Conservation (phyloP, 2,113 vertebrate species). For the Carassius auratus region DNA sequence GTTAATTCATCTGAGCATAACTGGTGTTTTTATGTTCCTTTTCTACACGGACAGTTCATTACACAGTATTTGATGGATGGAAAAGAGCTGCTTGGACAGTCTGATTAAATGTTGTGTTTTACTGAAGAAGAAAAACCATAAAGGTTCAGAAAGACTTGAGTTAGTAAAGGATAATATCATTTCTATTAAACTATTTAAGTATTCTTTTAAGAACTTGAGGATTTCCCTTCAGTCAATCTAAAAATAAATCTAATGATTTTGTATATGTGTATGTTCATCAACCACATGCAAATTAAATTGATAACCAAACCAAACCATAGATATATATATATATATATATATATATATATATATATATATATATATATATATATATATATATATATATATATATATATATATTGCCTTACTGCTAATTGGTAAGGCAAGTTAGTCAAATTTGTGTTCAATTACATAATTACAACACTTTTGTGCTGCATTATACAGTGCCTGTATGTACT, state of each 20-base stretch:
- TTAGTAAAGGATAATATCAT: not conserved
- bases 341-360: no score
- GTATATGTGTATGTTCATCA: not conserved
- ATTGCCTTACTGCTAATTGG: no score
- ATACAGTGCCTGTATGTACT: no score
- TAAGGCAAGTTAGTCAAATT: no score
- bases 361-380: no score
- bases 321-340: no score
- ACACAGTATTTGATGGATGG: not conserved
- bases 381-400: no score
- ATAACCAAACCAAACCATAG: no score
- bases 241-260: not conserved
- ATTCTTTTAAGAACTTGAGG: not conserved
- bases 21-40: not conserved
- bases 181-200: not conserved
- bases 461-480: no score
- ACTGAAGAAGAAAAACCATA: not conserved
- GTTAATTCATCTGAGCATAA: not conserved
- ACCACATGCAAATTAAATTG: not conserved
- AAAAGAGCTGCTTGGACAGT: not conserved
- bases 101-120: not conserved
- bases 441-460: no score
- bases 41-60: not conserved
- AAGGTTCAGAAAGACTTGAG: not conserved
- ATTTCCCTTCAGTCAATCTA: not conserved